Evolutionary conservation across 2,797 vertebrate species (phyloP).

Genomic region (Kryptolebias ocellatus): DNA sequence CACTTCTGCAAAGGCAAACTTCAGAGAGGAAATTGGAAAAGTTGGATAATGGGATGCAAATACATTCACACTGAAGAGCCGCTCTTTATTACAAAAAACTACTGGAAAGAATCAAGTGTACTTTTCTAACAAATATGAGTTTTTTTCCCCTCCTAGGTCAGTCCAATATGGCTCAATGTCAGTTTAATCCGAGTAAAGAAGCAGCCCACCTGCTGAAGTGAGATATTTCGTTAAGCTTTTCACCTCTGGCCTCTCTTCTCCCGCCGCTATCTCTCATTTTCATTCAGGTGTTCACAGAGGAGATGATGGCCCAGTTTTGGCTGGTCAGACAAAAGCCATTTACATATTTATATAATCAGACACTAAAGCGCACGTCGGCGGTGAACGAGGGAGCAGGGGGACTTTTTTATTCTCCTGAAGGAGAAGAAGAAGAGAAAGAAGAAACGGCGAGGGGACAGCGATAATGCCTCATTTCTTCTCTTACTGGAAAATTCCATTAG

Average conservation of each 20-base stretch:
- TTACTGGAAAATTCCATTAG: constrained; percentile 71
- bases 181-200: constrained; percentile 41
- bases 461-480: constrained; percentile 64
- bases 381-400: constrained; percentile 37
- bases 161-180: constrained; percentile 32
- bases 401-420: constrained; percentile 30
- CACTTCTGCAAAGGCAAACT: not conserved
- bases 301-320: constrained; percentile 61
- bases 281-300: constrained; percentile 66
- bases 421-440: constrained; percentile 20
- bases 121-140: not conserved
- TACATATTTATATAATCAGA: constrained; percentile 51
- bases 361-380: constrained; percentile 4
- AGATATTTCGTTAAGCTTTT: constrained; percentile 54
- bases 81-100: not conserved
- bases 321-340: constrained; percentile 52
- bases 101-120: not conserved
- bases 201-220: constrained; percentile 38
- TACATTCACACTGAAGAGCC: not conserved
- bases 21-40: not conserved
- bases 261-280: constrained; percentile 32
- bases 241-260: constrained; percentile 37
- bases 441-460: constrained; percentile 40
- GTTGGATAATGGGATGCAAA: not conserved
- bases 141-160: constrained; percentile 12